phyloP scores from a whole-genome alignment of 2,888 invertebrate species.

The Rhorus exstirpatorius region DNA sequence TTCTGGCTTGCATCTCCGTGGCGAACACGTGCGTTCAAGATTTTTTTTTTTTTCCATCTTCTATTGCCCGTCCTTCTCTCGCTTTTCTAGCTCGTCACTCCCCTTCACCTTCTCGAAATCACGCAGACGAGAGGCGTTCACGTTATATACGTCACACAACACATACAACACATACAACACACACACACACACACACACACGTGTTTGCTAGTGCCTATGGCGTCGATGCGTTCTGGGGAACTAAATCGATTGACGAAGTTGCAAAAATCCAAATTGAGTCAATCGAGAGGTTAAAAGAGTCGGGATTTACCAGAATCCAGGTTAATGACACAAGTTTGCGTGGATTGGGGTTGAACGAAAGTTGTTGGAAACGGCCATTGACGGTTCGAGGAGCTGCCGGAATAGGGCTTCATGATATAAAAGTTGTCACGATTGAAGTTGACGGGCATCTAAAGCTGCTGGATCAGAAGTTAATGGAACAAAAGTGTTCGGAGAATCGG shows the following conservation, averaged over 20 bases:
- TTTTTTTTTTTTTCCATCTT: constrained; percentile 2
- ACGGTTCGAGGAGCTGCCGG: background rate
- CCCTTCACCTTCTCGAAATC: constrained; percentile 61
- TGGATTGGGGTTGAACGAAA: background rate
- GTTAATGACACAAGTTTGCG: background rate
- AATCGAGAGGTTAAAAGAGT: background rate
- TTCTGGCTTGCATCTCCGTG: constrained; percentile 53
- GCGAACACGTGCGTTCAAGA: constrained; percentile 65
- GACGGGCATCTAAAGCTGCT: background rate
- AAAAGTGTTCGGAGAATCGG: background rate
- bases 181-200: background rate
- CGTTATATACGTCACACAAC: background rate
- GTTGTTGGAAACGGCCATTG: background rate
- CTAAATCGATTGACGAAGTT: constrained; percentile 7
- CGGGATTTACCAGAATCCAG: no score
- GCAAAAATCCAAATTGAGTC: background rate
- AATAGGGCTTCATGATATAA: background rate
- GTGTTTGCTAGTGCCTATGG: constrained; percentile 17
- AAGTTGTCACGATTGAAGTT: background rate
- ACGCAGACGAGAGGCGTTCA: constrained; percentile 52
- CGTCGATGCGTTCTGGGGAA: background rate
- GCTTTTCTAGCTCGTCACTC: constrained; percentile 7
- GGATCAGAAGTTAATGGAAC: background rate
- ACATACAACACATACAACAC: no score
- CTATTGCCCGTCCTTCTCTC: constrained; percentile 16